Conservation (phyloP, 2,113 vertebrate genomes). For the Mola mola region DNA sequence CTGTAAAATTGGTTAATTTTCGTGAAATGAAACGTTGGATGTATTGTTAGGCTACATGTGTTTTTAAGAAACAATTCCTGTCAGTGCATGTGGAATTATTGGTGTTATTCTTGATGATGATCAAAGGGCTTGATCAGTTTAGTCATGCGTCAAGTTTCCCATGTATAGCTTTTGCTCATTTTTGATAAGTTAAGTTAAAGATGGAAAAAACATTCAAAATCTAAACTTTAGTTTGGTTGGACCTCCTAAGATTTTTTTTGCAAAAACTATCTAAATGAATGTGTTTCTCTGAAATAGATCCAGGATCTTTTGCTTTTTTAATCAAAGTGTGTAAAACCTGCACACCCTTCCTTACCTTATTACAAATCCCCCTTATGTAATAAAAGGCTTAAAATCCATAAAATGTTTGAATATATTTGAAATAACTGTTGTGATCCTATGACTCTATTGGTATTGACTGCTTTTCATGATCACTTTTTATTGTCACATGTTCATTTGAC, state of each 20-base stretch:
- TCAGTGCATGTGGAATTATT: conserved; percentile 10
- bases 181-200: not conserved
- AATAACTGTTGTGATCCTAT: too few species aligned
- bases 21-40: conserved; percentile 64
- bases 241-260: too few species aligned
- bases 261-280: conserved; percentile 24
- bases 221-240: not conserved
- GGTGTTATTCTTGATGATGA: not conserved
- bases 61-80: conserved; percentile 37
- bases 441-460: too few species aligned
- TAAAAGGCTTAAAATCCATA: too few species aligned
- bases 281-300: conserved; percentile 21
- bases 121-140: not conserved
- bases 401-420: too few species aligned
- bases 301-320: too few species aligned
- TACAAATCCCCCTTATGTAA: too few species aligned
- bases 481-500: too few species aligned
- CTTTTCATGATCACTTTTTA: too few species aligned
- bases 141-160: not conserved
- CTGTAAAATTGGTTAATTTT: conserved; percentile 57
- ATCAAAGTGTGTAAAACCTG: too few species aligned
- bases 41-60: conserved; percentile 48
- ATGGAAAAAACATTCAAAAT: not conserved
- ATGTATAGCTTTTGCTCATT: not conserved
- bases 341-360: too few species aligned